Evolutionary conservation across 2,888 invertebrate genomes (phyloP).

Genomic region (Capitulum mitella): DNA sequence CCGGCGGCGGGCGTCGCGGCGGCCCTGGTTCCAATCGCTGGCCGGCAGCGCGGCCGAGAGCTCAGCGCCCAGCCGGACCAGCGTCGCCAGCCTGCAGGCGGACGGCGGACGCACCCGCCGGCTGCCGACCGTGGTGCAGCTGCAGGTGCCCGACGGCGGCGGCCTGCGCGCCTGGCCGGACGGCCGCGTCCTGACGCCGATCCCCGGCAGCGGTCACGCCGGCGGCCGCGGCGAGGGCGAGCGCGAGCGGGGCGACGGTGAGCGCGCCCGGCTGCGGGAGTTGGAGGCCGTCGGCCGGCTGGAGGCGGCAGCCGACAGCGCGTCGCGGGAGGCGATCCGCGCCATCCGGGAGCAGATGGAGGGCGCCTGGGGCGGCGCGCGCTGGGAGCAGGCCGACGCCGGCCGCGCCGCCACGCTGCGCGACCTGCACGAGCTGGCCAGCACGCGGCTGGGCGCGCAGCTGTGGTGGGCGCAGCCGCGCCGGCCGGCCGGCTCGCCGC

Average conservation of each 20-base stretch:
- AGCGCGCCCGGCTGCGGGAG: background rate
- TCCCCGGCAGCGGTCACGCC: constrained; percentile 5
- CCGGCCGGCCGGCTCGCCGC: background rate
- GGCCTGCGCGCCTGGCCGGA: background rate
- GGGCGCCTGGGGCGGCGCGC: background rate
- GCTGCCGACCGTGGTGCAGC: background rate
- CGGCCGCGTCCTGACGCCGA: background rate
- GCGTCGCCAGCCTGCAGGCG: background rate
- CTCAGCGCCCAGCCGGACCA: background rate
- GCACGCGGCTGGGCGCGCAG: background rate
- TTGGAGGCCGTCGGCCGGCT: background rate
- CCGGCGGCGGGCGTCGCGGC: background rate
- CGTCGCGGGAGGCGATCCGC: background rate
- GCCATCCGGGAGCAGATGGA: background rate
- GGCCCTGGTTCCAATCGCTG: background rate
- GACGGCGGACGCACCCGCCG: background rate
- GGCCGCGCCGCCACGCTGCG: background rate
- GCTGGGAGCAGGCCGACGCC: background rate
- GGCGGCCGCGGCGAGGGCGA: background rate
- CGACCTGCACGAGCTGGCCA: background rate
- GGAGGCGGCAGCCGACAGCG: background rate
- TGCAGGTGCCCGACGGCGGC: background rate
- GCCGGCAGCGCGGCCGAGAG: background rate
- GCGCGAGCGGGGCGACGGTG: background rate
- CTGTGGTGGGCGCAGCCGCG: background rate